phyloP scores from a whole-genome alignment of 2,113 vertebrate genomes.

The Equus przewalskii region DNA sequence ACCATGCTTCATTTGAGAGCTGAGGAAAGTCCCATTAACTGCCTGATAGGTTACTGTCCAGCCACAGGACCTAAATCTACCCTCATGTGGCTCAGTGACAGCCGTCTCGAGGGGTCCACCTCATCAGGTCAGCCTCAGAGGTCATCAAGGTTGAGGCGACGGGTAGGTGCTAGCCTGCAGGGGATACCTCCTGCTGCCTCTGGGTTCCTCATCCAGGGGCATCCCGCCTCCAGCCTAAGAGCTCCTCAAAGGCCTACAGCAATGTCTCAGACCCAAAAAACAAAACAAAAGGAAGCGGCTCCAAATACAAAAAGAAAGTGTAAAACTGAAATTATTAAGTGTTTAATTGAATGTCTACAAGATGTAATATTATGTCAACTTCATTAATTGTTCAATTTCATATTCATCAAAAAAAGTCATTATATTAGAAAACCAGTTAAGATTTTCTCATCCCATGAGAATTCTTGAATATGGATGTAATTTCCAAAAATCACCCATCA shows the following conservation, averaged over 20 bases:
- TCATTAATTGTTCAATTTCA: slow-evolving; percentile 56
- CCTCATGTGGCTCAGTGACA: not conserved
- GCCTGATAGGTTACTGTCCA: not conserved
- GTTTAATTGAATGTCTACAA: slow-evolving; percentile 55
- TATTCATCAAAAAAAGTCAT: slow-evolving; percentile 56
- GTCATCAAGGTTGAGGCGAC: not conserved
- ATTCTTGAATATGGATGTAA: slow-evolving; percentile 17
- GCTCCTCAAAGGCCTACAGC: not conserved
- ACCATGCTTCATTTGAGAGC: not conserved
- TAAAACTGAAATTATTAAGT: slow-evolving; percentile 27
- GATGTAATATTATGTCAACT: slow-evolving; percentile 14
- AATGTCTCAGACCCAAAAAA: not conserved
- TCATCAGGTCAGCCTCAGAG: not conserved
- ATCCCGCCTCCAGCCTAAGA: not conserved
- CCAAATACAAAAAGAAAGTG: not conserved
- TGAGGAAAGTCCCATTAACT: not conserved
- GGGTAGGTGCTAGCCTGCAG: not conserved
- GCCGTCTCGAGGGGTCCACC: not conserved
- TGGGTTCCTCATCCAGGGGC: not conserved
- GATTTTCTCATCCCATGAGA: slow-evolving; percentile 25
- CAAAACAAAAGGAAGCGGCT: not conserved
- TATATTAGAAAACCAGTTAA: slow-evolving; percentile 47
- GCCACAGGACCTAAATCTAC: not conserved
- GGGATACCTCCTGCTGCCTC: not conserved
- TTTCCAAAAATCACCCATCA: slow-evolving; percentile 53